These are phyloP conservation scores for Mythimna lalbum DNA, from an alignment of 2,888 invertebrate species.

Conservation along the genomic window DNA sequence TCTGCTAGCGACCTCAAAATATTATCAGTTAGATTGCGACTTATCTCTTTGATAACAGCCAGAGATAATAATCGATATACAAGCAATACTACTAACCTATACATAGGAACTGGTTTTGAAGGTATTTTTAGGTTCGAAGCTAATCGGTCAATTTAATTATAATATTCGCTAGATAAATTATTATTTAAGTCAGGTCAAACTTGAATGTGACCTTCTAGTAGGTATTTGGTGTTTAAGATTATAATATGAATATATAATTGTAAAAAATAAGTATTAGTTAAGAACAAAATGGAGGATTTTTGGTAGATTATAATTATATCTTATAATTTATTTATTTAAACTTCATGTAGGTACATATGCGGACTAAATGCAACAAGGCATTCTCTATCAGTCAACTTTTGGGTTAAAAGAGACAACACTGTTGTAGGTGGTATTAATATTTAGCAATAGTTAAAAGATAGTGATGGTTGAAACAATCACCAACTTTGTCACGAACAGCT, in stretches of 20 bases:
- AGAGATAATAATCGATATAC: slow-evolving; percentile 60
- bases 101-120: slow-evolving; percentile 11
- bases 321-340: too few relatives aligned
- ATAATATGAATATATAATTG: neutral
- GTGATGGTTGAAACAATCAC: neutral
- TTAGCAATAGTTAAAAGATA: neutral
- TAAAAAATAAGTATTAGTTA: neutral
- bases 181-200: slow-evolving; percentile 11
- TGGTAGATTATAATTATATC: too few relatives aligned
- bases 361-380: too few relatives aligned
- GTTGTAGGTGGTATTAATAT: too few relatives aligned
- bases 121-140: slow-evolving; percentile 21
- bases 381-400: too few relatives aligned
- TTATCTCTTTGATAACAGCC: slow-evolving; percentile 55
- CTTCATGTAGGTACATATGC: too few relatives aligned
- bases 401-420: too few relatives aligned
- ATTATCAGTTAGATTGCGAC: slow-evolving; percentile 55
- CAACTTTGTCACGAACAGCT: neutral
- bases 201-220: slow-evolving; percentile 12
- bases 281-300: neutral
- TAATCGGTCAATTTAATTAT: slow-evolving; percentile 19
- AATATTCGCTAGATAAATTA: slow-evolving; percentile 5
- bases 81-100: slow-evolving; percentile 54
- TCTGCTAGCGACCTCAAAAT: slow-evolving; percentile 57
- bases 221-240: neutral